phyloP scores from a whole-genome alignment of 2,113 vertebrate species.

The Morone saxatilis region DNA sequence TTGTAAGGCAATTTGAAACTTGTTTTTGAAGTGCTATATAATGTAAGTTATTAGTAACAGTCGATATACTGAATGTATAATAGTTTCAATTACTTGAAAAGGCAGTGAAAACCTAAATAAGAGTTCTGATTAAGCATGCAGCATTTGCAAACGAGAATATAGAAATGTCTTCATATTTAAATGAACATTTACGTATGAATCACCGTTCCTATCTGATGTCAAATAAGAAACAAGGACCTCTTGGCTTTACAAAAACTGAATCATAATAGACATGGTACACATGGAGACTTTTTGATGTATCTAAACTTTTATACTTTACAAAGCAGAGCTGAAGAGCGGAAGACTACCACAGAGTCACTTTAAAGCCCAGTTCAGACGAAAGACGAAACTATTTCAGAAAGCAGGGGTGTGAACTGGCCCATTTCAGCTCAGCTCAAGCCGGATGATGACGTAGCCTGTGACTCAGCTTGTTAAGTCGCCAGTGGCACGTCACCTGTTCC shows the following conservation, averaged over 20 bases:
- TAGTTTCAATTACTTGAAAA: neutral
- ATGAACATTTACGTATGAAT: neutral
- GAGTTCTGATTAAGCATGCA: neutral
- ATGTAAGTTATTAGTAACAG: neutral
- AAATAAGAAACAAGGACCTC: neutral
- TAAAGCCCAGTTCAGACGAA: too few relatives aligned
- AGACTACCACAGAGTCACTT: too few relatives aligned
- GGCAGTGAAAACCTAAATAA: neutral
- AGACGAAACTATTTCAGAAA: too few relatives aligned
- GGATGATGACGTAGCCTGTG: too few relatives aligned
- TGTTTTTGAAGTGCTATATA: neutral
- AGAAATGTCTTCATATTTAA: slow-evolving; percentile 12
- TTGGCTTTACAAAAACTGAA: neutral
- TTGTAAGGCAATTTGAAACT: neutral
- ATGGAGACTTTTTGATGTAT: too few relatives aligned
- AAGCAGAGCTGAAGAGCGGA: too few relatives aligned
- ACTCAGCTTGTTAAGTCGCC: too few relatives aligned
- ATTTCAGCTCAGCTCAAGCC: too few relatives aligned
- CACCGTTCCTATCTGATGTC: neutral
- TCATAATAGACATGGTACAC: neutral
- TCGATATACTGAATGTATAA: neutral
- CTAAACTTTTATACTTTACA: too few relatives aligned
- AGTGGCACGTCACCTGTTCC: too few relatives aligned
- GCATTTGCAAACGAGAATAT: neutral
- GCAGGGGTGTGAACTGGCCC: too few relatives aligned